Base-by-base conservation (phyloP, 2,113 vertebrate species). In the Motacilla tschutschensis region DNA sequence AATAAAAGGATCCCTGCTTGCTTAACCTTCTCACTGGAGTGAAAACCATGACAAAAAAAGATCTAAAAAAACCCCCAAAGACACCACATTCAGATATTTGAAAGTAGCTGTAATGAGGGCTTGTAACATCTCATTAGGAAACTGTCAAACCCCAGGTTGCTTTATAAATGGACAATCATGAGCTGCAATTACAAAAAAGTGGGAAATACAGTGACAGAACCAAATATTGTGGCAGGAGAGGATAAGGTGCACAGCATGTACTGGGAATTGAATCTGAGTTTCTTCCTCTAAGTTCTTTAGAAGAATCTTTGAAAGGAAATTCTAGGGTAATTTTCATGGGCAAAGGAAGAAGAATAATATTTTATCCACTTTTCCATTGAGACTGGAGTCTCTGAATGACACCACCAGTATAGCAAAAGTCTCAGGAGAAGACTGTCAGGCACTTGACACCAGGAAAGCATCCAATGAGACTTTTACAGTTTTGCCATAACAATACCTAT, bases 41-140 rank as follows among this genome's bases (percentile, higher is more conserved):
- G 62, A 87, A 92, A 89, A 71, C 26, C 26, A 40, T 64, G 65
- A 85, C 69, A 72, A 65, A 82, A 85, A 85, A 86, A 79, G 36
- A 89, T 67, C 53, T 70, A 38, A 79, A 79, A 91, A 90, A 84
- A 57, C 1, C 21, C 64, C 58, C 4, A 8, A 93, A 90, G 89
- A 89, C n/a, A 80, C 4, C 50, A 62, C 57, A 85, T 85, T 94
- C 83, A 87, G 48, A 51, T 78, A 46, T 83, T 85, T 89, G 89
- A 94, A 93, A 89, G 91, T 46, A 92, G 77, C 69, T 85, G 57
- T 89, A 95, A 93, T 64, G 85, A 95, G 83, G 58, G 50, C 77
- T 85, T 93, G 54, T 80, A 91, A 92, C 60, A 83, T 89, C 79
- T 92, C 79, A 57, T 94, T 92, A 94, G 87, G 89, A 92, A 89